phyloP scores from a whole-genome alignment of 2,113 vertebrate species.

The Zosterops borbonicus region DNA sequence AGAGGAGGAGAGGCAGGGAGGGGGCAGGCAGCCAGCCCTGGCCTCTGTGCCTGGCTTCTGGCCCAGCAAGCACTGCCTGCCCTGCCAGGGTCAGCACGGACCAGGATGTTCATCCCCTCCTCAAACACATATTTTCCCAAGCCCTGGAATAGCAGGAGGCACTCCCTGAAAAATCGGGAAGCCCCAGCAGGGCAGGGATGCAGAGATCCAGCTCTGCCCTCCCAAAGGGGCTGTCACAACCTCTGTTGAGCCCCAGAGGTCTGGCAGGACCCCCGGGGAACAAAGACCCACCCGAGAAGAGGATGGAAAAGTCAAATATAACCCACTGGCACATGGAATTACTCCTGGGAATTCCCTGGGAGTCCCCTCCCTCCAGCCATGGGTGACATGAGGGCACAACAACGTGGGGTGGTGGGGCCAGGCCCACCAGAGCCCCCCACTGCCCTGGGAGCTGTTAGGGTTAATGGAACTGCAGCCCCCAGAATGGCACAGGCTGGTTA shows the following conservation, averaged over 20 bases:
- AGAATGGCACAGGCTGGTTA: constrained; percentile 9
- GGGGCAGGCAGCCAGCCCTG: neutral
- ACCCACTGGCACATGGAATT: fast-evolving
- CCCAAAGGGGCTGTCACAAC: neutral
- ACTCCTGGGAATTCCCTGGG: neutral
- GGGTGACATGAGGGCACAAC: neutral
- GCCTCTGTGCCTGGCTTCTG: neutral
- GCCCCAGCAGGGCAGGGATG: fast-evolving
- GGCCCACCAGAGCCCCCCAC: neutral
- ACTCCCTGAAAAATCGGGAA: neutral
- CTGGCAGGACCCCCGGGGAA: neutral
- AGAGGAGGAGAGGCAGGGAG: neutral
- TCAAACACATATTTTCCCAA: neutral
- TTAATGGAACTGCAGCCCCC: constrained; percentile 1
- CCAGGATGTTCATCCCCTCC: fast-evolving
- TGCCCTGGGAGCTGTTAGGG: neutral
- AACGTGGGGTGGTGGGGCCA: neutral
- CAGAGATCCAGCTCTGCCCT: neutral
- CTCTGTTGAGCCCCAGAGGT: neutral
- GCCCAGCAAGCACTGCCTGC: neutral
- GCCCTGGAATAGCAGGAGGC: neutral
- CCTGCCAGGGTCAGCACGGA: neutral
- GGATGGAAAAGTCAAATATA: neutral
- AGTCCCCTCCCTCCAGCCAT: neutral
- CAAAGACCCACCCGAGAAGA: fast-evolving